A percentile compares a stretch with the other conserved stretches of the same genome.
These are phyloP conservation scores for Stigmatopora nigra DNA, from an alignment of 2,113 vertebrate species.

Conservation along the genomic window DNA sequence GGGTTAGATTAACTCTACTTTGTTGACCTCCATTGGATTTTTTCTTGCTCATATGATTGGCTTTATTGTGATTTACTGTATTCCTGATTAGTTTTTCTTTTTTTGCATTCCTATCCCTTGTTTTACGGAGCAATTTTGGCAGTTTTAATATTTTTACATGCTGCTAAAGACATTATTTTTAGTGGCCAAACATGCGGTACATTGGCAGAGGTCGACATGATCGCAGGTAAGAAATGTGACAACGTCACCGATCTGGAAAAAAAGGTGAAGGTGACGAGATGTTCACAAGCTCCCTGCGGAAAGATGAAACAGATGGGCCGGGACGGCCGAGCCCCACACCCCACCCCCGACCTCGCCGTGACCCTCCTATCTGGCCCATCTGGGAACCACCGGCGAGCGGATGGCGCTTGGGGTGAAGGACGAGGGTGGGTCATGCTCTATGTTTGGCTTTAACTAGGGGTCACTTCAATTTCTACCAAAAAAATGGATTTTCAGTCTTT, in stretches of 20 bases:
- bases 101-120: no score
- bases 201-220: not conserved
- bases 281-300: conserved; percentile 34
- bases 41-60: no score
- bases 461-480: not conserved
- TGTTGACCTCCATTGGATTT: no score
- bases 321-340: conserved; percentile 38
- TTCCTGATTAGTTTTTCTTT: no score
- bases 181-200: not conserved
- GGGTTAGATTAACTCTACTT: no score
- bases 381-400: conserved; percentile 37
- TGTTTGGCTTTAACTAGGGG: conserved; percentile 38
- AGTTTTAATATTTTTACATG: no score
- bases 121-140: no score
- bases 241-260: not conserved
- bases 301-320: conserved; percentile 50
- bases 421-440: conserved; percentile 5
- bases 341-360: conserved; percentile 34
- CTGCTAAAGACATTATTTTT: no score
- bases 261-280: conserved; percentile 40
- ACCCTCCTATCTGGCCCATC: conserved; percentile 40
- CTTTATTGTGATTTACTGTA: no score
- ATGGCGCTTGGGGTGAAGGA: conserved; percentile 11
- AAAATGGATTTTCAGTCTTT: not conserved
- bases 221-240: conserved; percentile 60